Evolutionary conservation across 2,888 invertebrate genomes (phyloP), one percentile per base, ranked within the genome.

Genomic region (Saturnia japonica): DNA sequence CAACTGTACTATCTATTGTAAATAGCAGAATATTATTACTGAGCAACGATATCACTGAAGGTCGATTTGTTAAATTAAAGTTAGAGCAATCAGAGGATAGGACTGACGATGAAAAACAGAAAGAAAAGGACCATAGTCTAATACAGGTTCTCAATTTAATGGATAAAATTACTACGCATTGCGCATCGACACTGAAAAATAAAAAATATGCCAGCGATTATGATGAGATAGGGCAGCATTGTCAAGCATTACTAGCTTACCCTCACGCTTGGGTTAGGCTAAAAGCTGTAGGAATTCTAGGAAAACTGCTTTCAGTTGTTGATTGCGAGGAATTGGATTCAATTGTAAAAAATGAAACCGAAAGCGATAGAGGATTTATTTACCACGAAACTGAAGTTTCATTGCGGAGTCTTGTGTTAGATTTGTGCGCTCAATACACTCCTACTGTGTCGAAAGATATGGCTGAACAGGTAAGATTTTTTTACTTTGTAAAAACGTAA

Each of bases 241-340:
- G 96, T 78, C 97, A 97, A 87, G 94, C 93, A 25, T 94, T 97
- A 64, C 85, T 99, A 22, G 96, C 95, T 0, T 96, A 99, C 86
- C 97, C 97, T 19, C 98, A 99, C 84, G 95, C 96, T 47, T 98
- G 98, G 98, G 97, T 99, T 0, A 95, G 98, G 70, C 91, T 97
- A 67, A 95, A 95, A 72, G 95, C 98, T 0, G 95, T 96, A 0
- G 97, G 97, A 85, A 94, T 98, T 74, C 88, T 98, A 64, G 96
- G 97, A 0, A 94, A 95, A 67, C 94, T 98, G 68, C 90, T 99
- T 70, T 92, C 95, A 0, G 88, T 94, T 0, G 94, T 96, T 67
- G 95, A 97, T 80, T 89, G 95, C 12, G 94, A 95, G 0, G 94
- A 95, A 72, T 90, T 97, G 67, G 94, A 95, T 34, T 79, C 82